A percentile compares a stretch with the other conserved stretches of the same genome.
These are phyloP conservation scores for Orientallactaga sibirica DNA, from an alignment of 2,797 vertebrate species.

Conservation along the genomic window DNA sequence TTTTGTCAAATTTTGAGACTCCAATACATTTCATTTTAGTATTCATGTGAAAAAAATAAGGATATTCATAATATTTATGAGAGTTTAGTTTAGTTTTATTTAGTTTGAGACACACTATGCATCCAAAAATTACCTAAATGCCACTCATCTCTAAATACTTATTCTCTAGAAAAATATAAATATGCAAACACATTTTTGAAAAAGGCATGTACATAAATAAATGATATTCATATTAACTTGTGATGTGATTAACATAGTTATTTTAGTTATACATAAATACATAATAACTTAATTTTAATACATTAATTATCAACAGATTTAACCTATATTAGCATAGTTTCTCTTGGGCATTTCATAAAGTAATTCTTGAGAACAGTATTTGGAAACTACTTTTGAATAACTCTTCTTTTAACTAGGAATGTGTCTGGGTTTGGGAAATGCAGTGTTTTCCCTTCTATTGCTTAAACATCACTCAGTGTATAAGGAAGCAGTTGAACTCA, in stretches of 20 bases:
- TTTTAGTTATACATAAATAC: background rate
- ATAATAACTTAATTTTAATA: background rate
- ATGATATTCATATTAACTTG: background rate
- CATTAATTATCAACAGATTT: background rate
- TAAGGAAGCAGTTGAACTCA: background rate
- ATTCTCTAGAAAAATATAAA: slow-evolving; percentile 16
- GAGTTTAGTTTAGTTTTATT: background rate
- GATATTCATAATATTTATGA: background rate
- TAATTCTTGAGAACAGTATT: background rate
- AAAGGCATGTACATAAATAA: background rate
- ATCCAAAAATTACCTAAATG: background rate
- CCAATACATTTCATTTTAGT: background rate
- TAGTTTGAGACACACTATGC: background rate
- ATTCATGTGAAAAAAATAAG: too few relatives aligned
- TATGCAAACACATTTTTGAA: background rate
- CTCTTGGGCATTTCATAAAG: background rate
- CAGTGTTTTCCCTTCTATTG: slow-evolving; percentile 21
- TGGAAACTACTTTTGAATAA: background rate
- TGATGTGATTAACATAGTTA: background rate
- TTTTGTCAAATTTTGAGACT: background rate
- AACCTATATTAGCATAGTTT: background rate
- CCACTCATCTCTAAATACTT: background rate
- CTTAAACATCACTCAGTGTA: background rate
- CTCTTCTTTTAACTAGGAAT: background rate
- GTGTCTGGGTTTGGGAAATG: background rate